phyloP scores from a whole-genome alignment of 2,888 invertebrate species.

The Heteromurus nitidus region DNA sequence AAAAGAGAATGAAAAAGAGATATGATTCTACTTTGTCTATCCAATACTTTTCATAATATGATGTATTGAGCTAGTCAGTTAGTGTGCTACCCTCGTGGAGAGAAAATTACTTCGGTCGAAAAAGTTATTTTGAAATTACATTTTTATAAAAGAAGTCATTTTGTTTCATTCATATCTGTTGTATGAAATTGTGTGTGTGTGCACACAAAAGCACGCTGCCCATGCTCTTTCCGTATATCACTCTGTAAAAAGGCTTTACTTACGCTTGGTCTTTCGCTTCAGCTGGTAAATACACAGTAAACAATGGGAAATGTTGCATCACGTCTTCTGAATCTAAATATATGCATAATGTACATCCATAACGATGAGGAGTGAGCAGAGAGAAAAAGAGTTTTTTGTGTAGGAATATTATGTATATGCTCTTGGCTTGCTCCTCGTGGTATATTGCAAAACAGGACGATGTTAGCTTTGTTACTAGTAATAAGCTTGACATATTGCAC shows the following conservation, averaged over 20 bases:
- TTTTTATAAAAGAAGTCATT: constrained; percentile 37
- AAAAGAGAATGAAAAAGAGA: constrained; percentile 31
- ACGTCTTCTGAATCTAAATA: background rate
- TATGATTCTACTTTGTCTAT: constrained; percentile 11
- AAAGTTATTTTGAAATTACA: constrained; percentile 41
- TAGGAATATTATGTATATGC: too few species aligned
- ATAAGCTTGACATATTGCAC: constrained; percentile 56
- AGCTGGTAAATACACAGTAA: constrained; percentile 4
- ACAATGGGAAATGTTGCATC: background rate
- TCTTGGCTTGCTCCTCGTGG: too few species aligned
- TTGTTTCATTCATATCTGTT: constrained; percentile 28
- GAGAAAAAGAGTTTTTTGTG: too few species aligned
- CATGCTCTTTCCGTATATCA: background rate
- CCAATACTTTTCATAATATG: too few species aligned
- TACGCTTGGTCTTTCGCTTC: background rate
- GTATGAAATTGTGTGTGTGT: background rate
- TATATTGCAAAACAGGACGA: constrained; percentile 8
- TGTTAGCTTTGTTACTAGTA: background rate
- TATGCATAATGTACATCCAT: too few species aligned
- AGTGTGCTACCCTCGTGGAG: too few species aligned
- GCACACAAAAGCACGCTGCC: background rate
- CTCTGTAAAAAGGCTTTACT: background rate
- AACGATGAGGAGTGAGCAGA: too few species aligned
- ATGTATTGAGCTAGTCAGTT: too few species aligned
- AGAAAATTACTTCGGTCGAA: constrained; percentile 38